These are phyloP conservation scores for Pteruthius melanotis DNA, from an alignment of 2,113 vertebrate species.

Conservation along the genomic window DNA sequence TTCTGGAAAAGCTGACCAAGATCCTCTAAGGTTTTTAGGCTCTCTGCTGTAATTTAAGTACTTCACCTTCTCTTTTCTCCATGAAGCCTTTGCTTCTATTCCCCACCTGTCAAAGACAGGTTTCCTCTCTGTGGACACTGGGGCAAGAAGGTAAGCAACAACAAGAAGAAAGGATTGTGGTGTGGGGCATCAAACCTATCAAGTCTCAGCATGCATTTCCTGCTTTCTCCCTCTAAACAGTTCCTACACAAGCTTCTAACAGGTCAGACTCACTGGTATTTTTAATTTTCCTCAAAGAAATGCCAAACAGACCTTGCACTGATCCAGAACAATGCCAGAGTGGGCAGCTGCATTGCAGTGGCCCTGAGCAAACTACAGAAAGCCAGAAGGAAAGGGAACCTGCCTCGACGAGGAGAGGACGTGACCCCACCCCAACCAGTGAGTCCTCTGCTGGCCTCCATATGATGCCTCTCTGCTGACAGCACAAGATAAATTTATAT, in stretches of 20 bases:
- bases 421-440: constrained; percentile 18
- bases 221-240: neutral
- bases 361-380: constrained; percentile 73
- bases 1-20: neutral
- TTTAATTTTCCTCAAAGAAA: constrained; percentile 39
- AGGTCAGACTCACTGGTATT: neutral
- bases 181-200: neutral
- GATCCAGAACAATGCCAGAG: constrained; percentile 86
- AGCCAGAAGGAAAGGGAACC: neutral
- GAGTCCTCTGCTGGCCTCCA: constrained; percentile 11
- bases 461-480: neutral
- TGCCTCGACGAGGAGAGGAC: neutral
- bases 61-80: neutral
- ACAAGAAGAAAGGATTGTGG: neutral
- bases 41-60: neutral
- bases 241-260: neutral
- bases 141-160: neutral
- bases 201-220: neutral
- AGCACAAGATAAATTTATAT: neutral
- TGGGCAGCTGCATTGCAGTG: constrained; percentile 85
- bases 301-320: constrained; percentile 80
- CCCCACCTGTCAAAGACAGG: neutral
- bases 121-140: neutral
- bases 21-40: neutral
- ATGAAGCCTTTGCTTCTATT: neutral